Percentiles rank a stretch among this genome's conserved stretches.
These are phyloP conservation scores for Drosophila bifasciata DNA, from an alignment of 1,140 invertebrate species.

Conservation along the genomic window DNA sequence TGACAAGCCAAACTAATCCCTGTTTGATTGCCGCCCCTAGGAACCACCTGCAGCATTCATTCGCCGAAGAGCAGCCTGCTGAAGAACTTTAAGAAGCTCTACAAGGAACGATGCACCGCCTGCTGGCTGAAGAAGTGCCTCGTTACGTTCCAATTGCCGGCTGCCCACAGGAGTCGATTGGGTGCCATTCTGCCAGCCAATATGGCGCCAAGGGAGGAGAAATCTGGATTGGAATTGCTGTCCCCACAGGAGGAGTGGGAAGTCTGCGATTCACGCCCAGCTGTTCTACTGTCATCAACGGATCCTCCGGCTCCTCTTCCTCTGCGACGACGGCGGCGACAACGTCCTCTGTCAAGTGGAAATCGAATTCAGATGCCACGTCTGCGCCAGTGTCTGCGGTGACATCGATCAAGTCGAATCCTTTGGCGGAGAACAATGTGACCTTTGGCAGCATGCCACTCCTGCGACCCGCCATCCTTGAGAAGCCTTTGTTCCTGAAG, in stretches of 20 bases:
- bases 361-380: constrained; percentile 47
- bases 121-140: constrained; percentile 95
- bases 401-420: constrained; percentile 69
- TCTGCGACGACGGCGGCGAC: background rate
- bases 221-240: constrained; percentile 40
- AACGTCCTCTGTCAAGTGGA: constrained; percentile 67
- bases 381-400: constrained; percentile 34
- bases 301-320: constrained; percentile 4
- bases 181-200: constrained; percentile 87
- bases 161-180: constrained; percentile 87
- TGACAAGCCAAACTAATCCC: too few relatives aligned
- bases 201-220: constrained; percentile 60
- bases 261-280: constrained; percentile 45
- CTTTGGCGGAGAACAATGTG: constrained; percentile 77
- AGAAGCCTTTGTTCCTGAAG: constrained; percentile 76
- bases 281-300: background rate
- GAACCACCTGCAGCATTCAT: constrained; percentile 88
- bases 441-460: constrained; percentile 80
- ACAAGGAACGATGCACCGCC: constrained; percentile 91
- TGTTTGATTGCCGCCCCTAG: constrained; percentile 65
- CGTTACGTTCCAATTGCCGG: constrained; percentile 90
- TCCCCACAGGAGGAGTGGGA: constrained; percentile 38
- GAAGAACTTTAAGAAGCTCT: constrained; percentile 89
- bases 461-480: constrained; percentile 75
- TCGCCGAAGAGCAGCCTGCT: constrained; percentile 89